phyloP scores from a whole-genome alignment of 2,113 vertebrate species.

The Arvicanthis niloticus region DNA sequence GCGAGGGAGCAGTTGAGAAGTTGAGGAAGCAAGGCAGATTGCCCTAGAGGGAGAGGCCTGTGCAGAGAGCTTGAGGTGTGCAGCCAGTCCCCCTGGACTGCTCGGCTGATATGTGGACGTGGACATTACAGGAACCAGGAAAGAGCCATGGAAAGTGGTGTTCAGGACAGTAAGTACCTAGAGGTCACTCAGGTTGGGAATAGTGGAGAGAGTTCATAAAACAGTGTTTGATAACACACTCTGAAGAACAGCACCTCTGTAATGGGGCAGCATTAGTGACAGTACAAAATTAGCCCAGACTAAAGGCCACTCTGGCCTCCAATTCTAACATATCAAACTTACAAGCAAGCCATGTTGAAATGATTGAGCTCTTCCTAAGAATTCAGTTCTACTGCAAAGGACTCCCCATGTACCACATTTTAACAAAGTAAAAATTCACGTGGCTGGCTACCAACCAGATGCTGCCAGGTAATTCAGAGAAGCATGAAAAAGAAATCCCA shows the following conservation, averaged over 20 bases:
- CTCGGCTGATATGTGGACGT: not conserved
- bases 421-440: not conserved
- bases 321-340: not conserved
- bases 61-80: not conserved
- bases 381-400: not conserved
- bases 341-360: not conserved
- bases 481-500: conserved; percentile 15
- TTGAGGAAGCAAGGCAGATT: not conserved
- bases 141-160: not conserved
- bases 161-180: not conserved
- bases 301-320: not conserved
- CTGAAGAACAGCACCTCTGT: not conserved
- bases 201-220: not conserved
- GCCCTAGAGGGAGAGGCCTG: not conserved
- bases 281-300: not conserved
- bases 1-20: not conserved
- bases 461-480: conserved; percentile 7
- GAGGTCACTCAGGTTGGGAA: not conserved
- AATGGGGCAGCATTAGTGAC: not conserved
- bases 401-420: not conserved
- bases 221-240: not conserved
- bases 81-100: not conserved
- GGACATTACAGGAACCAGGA: not conserved
- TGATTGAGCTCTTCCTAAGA: not conserved
- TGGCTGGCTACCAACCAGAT: not conserved